Evolutionary conservation across 2,888 invertebrate genomes (phyloP).

Genomic region (Orthonevra nobilis): DNA sequence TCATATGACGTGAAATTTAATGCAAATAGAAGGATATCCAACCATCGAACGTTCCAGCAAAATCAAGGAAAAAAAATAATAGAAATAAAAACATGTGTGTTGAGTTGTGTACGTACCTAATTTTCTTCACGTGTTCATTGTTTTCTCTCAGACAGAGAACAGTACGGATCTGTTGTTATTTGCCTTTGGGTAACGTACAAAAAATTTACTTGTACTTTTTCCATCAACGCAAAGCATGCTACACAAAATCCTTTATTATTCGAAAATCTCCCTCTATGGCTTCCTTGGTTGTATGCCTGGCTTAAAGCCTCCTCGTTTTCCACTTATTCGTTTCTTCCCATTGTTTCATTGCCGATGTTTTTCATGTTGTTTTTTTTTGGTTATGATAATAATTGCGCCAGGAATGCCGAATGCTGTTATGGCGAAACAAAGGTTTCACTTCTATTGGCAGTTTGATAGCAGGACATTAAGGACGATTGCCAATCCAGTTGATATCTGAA

Average conservation of each 20-base stretch:
- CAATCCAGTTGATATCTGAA: slow-evolving; percentile 49
- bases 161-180: slow-evolving; percentile 14
- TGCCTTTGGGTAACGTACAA: slow-evolving; percentile 6
- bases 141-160: not conserved
- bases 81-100: not conserved
- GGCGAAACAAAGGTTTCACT: slow-evolving; percentile 26
- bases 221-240: not conserved
- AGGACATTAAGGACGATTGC: slow-evolving; percentile 17
- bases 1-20: slow-evolving; percentile 61
- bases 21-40: slow-evolving; percentile 25
- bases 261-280: slow-evolving; percentile 3
- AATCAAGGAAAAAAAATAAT: too few species aligned
- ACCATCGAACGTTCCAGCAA: slow-evolving; percentile 26
- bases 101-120: not conserved
- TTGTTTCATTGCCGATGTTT: slow-evolving; percentile 48
- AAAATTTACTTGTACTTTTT: not conserved
- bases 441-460: slow-evolving; percentile 28
- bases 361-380: slow-evolving; percentile 49
- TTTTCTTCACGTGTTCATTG: slow-evolving; percentile 18
- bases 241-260: slow-evolving; percentile 17
- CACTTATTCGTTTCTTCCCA: not conserved
- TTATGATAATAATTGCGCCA: slow-evolving; percentile 57
- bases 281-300: slow-evolving; percentile 25
- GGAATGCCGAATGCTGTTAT: slow-evolving; percentile 32
- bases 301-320: not conserved